These are phyloP conservation scores for Pseudocheirus occidentalis DNA, from an alignment of 2,797 vertebrate species.

Conservation along the genomic window DNA sequence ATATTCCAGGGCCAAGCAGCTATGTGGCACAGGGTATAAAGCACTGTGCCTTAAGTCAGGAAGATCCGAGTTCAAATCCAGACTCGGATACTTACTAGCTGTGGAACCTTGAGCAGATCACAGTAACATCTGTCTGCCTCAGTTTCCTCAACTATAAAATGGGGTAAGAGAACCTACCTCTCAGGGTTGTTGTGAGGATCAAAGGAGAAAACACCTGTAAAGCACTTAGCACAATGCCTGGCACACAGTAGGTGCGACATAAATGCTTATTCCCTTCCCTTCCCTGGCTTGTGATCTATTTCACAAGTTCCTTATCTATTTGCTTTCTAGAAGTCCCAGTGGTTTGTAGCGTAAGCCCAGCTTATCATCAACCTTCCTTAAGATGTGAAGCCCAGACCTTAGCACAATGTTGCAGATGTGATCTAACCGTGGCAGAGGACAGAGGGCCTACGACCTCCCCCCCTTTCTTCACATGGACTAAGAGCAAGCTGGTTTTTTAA, in stretches of 20 bases:
- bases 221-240: not conserved
- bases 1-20: not conserved
- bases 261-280: not conserved
- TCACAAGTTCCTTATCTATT: not conserved
- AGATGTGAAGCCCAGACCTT: not conserved
- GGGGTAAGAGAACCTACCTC: not conserved
- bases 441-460: not conserved
- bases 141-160: not conserved
- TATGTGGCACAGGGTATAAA: not conserved
- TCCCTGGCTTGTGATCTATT: not conserved
- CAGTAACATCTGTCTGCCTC: not conserved
- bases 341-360: no score
- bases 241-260: not conserved
- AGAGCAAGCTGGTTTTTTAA: not conserved
- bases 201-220: not conserved
- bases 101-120: not conserved
- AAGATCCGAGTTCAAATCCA: not conserved
- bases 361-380: not conserved
- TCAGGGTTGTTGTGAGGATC: not conserved
- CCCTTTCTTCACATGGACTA: not conserved
- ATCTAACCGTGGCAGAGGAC: not conserved
- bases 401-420: not conserved
- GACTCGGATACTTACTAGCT: not conserved
- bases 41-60: not conserved
- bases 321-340: not conserved